Evolutionary conservation across 1,140 invertebrate species (phyloP).

Genomic region (Protaetia brevitarsis): DNA sequence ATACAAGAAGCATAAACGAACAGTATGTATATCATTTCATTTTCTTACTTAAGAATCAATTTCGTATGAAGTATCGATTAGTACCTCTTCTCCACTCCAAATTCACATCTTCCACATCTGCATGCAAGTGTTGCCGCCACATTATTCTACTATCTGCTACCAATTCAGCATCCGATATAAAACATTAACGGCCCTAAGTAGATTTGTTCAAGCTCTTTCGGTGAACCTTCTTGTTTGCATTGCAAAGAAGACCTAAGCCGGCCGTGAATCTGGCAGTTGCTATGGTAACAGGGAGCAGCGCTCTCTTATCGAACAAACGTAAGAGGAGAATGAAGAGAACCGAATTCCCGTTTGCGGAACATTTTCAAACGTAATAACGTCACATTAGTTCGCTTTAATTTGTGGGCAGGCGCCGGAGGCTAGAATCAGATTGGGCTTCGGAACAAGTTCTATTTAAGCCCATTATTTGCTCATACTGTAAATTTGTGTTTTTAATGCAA

Average conservation of each 20-base stretch:
- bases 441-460: neutral
- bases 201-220: slow-evolving; percentile 1
- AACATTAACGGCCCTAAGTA: slow-evolving; percentile 10
- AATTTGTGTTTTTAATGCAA: too few relatives aligned
- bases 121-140: too few relatives aligned
- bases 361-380: neutral
- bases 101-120: too few relatives aligned
- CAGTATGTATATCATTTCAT: too few relatives aligned
- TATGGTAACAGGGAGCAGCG: slow-evolving; percentile 1
- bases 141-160: too few relatives aligned
- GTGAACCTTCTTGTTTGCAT: neutral
- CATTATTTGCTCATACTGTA: too few relatives aligned
- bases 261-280: neutral
- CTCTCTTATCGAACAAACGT: neutral
- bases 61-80: too few relatives aligned
- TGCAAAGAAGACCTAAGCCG: slow-evolving; percentile 5
- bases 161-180: neutral
- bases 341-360: neutral
- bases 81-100: too few relatives aligned
- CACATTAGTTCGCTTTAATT: neutral
- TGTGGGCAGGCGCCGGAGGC: too few relatives aligned
- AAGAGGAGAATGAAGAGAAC: neutral
- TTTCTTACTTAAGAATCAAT: too few relatives aligned
- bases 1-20: too few relatives aligned
- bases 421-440: neutral